Evolutionary conservation across 2,888 invertebrate species (phyloP).

Genomic region (Erebia epiphron): DNA sequence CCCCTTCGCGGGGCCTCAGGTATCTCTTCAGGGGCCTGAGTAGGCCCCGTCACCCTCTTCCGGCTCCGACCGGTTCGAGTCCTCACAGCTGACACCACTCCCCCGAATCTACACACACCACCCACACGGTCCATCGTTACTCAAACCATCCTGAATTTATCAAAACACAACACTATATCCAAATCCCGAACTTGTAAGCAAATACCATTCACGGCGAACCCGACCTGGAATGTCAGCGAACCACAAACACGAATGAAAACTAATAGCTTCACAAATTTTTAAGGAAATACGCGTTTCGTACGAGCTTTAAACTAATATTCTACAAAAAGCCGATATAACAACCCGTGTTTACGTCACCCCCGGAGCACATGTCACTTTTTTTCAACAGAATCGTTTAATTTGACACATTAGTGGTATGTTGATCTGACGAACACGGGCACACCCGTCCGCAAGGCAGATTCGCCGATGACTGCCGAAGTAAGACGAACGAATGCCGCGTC

Average conservation of each 20-base stretch:
- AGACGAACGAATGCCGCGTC: constrained; percentile 81
- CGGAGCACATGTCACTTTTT: constrained; percentile 72
- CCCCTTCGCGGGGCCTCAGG: constrained; percentile 85
- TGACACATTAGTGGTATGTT: constrained; percentile 70
- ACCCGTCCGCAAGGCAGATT: constrained; percentile 56
- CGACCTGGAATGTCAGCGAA: constrained; percentile 64
- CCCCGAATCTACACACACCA: constrained; percentile 78
- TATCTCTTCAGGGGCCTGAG: constrained; percentile 74
- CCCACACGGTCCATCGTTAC: constrained; percentile 77
- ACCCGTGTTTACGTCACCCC: constrained; percentile 60
- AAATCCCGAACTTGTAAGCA: constrained; percentile 46
- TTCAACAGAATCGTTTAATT: constrained; percentile 66
- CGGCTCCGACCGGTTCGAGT: constrained; percentile 71
- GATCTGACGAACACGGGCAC: constrained; percentile 56
- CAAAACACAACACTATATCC: constrained; percentile 54
- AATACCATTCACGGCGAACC: constrained; percentile 53
- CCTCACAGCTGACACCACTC: constrained; percentile 75
- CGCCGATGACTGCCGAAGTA: constrained; percentile 77
- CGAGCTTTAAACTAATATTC: constrained; percentile 49
- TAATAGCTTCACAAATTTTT: constrained; percentile 60
- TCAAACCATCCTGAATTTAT: constrained; percentile 53
- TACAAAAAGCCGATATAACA: constrained; percentile 50
- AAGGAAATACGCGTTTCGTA: constrained; percentile 52
- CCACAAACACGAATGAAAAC: constrained; percentile 70
- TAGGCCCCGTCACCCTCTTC: constrained; percentile 61